Percentiles rank a stretch among this genome's conserved stretches.
Evolutionary conservation across 2,113 vertebrate genomes (phyloP).

Genomic region (Numenius arquata): DNA sequence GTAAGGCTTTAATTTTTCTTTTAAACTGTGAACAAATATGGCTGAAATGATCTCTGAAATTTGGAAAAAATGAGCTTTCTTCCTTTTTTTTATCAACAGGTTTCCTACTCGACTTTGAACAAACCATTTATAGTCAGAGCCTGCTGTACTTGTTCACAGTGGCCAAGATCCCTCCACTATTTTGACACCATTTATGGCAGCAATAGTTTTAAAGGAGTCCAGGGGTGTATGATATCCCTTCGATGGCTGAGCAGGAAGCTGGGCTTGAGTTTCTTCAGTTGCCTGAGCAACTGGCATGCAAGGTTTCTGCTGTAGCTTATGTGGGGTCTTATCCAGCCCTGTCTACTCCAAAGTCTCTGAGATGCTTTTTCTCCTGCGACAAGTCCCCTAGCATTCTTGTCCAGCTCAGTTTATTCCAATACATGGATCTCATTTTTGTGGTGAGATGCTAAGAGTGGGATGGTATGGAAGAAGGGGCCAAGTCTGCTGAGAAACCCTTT

Average conservation of each 20-base stretch:
- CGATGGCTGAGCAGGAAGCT: not conserved
- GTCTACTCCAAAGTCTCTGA: not conserved
- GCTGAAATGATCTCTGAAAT: constrained; percentile 25
- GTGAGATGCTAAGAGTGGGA: not conserved
- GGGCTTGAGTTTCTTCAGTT: not conserved
- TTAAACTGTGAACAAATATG: constrained; percentile 11
- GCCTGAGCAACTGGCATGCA: not conserved
- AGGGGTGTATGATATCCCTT: not conserved
- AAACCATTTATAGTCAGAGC: not conserved
- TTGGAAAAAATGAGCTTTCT: not conserved
- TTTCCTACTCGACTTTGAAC: constrained; percentile 21
- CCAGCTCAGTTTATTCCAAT: not conserved
- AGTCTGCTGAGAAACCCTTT: not conserved
- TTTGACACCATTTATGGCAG: not conserved
- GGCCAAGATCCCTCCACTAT: not conserved
- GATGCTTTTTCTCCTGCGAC: not conserved
- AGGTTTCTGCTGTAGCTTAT: not conserved
- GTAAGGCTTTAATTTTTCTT: constrained; percentile 34
- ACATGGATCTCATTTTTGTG: not conserved
- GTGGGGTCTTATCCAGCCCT: not conserved
- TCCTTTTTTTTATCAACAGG: not conserved
- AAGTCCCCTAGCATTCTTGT: not conserved
- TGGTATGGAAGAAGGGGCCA: not conserved
- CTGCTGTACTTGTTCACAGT: not conserved
- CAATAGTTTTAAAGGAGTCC: not conserved